A percentile compares a stretch with the other conserved stretches of the same genome.
Conservation (phyloP, 2,797 vertebrate genomes). For the Nyctalus aviator region DNA sequence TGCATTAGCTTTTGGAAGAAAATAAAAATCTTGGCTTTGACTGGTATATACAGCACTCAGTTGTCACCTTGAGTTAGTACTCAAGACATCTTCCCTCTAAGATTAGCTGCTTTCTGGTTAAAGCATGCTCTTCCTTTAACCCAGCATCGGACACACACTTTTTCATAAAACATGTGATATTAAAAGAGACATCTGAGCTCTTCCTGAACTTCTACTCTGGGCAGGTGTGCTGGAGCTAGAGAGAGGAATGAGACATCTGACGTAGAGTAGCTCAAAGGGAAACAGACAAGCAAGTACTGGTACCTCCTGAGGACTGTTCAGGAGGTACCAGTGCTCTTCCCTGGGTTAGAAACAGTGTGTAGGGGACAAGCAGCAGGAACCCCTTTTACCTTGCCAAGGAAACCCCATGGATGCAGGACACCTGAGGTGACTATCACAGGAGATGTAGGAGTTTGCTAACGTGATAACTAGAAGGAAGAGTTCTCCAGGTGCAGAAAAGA, state of each 20-base stretch:
- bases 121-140: not conserved
- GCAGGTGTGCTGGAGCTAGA: not conserved
- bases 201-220: not conserved
- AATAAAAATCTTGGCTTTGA: slow-evolving; percentile 36
- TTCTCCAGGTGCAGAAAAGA: not conserved
- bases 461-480: not conserved
- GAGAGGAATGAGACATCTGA: not conserved
- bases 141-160: not conserved
- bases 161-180: not conserved
- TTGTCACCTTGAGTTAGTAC: slow-evolving; percentile 28
- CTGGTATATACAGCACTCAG: not conserved
- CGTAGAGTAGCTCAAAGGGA: not conserved
- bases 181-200: not conserved
- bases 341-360: not conserved
- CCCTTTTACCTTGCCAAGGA: not conserved
- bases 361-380: not conserved
- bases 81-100: not conserved
- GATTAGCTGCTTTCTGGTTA: slow-evolving; percentile 16
- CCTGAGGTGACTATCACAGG: not conserved
- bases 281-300: not conserved
- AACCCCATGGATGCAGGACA: not conserved
- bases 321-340: not conserved
- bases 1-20: slow-evolving; percentile 28
- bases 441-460: not conserved
- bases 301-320: not conserved